Evolutionary conservation across 2,888 invertebrate genomes (phyloP).

Genomic region (Drosophila mettleri): DNA sequence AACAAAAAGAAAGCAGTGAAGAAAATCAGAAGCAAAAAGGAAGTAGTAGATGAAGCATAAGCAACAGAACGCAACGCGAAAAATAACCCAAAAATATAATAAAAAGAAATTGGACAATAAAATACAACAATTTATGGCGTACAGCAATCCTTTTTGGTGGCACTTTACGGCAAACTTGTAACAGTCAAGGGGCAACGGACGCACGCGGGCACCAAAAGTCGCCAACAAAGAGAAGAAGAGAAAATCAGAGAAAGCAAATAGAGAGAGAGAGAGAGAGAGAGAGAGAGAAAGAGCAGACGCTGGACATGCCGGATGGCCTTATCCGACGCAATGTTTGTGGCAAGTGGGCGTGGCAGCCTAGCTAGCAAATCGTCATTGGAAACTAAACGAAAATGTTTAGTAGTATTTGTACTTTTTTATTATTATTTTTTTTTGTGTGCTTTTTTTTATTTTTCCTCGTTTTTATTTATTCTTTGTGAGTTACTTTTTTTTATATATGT

Average conservation of each 20-base stretch:
- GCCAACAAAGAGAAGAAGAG: conserved; percentile 9
- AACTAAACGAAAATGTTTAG: conserved; percentile 79
- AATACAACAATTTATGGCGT: conserved; percentile 79
- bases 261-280: background rate
- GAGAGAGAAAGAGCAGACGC: background rate
- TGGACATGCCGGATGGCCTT: conserved; percentile 53
- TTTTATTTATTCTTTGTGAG: conserved; percentile 5
- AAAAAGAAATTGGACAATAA: conserved; percentile 81
- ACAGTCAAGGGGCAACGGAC: conserved; percentile 14
- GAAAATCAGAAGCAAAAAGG: conserved; percentile 47
- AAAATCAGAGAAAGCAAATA: background rate
- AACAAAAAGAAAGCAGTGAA: conserved; percentile 15
- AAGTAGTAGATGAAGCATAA: conserved; percentile 75
- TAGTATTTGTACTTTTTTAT: conserved; percentile 55
- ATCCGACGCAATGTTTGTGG: conserved; percentile 66
- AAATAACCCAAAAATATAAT: conserved; percentile 73
- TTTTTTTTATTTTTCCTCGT: conserved; percentile 10
- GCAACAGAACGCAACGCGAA: conserved; percentile 66
- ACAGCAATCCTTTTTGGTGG: conserved; percentile 77
- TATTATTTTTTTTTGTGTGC: conserved; percentile 34
- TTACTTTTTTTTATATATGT: conserved; percentile 48
- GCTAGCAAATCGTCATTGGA: conserved; percentile 72
- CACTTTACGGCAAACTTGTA: conserved; percentile 53
- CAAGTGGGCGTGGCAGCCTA: conserved; percentile 47
- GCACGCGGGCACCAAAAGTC: conserved; percentile 62